Conservation (phyloP, 1,140 invertebrate genomes). For the Lutraria rhynchaena region DNA sequence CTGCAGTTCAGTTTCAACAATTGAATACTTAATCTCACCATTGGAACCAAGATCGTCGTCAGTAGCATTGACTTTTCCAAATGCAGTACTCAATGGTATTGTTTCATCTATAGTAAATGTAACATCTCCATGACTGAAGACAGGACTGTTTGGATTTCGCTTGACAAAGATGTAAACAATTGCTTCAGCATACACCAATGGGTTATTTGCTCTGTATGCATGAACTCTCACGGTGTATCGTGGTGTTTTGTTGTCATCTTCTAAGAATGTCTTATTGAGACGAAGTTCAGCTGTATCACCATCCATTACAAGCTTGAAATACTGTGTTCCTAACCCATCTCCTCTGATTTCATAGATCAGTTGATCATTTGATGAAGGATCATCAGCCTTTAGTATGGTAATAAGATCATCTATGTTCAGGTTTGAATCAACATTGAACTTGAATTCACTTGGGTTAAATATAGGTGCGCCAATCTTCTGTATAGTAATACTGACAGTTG, state of each 20-base stretch:
- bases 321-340: slow-evolving; percentile 52
- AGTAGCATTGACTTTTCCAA: slow-evolving; percentile 85
- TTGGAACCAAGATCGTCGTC: slow-evolving; percentile 66
- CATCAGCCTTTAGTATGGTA: slow-evolving; percentile 53
- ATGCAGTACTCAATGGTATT: slow-evolving; percentile 48
- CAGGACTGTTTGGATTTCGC: slow-evolving; percentile 63
- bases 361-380: slow-evolving; percentile 53
- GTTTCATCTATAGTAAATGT: slow-evolving; percentile 91
- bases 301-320: slow-evolving; percentile 61
- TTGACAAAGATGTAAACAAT: slow-evolving; percentile 58
- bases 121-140: slow-evolving; percentile 87
- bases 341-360: slow-evolving; percentile 66
- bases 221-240: slow-evolving; percentile 57
- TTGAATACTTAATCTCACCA: slow-evolving; percentile 63
- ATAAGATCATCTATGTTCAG: slow-evolving; percentile 31
- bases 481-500: slow-evolving; percentile 62
- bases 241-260: slow-evolving; percentile 50
- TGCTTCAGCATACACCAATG: slow-evolving; percentile 86
- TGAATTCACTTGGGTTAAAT: slow-evolving; percentile 53
- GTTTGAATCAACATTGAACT: slow-evolving; percentile 43
- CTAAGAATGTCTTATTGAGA: slow-evolving; percentile 57
- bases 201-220: slow-evolving; percentile 86
- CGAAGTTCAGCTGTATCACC: slow-evolving; percentile 47
- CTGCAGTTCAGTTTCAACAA: slow-evolving; percentile 12
- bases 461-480: slow-evolving; percentile 47